phyloP scores from a whole-genome alignment of 2,797 vertebrate genomes.

The Moxostoma hubbsi region DNA sequence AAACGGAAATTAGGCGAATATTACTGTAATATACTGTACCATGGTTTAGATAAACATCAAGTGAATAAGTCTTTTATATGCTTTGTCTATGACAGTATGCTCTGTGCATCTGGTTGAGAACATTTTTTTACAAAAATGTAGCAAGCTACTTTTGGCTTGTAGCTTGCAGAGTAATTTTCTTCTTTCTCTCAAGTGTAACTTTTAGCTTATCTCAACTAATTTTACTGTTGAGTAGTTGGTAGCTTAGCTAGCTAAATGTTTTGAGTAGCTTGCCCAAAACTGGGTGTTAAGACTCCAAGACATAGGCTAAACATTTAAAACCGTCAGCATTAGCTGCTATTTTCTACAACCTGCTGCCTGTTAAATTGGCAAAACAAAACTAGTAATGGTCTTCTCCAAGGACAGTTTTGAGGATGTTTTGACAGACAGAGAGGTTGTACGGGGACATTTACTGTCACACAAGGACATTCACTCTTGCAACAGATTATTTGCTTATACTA shows the following conservation, averaged over 20 bases:
- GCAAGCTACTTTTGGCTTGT: no score
- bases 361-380: conserved; percentile 25
- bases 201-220: no score
- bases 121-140: no score
- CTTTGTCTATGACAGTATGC: no score
- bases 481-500: not conserved
- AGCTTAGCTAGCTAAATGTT: not conserved
- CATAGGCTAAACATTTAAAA: conserved; percentile 1
- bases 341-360: conserved; percentile 4
- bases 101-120: no score
- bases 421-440: not conserved
- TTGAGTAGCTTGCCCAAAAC: not conserved
- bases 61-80: no score
- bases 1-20: no score
- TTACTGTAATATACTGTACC: no score
- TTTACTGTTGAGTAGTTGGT: no score
- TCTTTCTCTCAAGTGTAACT: no score
- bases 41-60: no score
- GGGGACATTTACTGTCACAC: not conserved
- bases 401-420: conserved; percentile 11
- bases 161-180: no score
- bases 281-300: conserved; percentile 11
- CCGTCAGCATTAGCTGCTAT: not conserved
- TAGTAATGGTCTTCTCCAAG: conserved; percentile 7
- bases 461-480: conserved; percentile 34